Evolutionary conservation across 1,140 invertebrate genomes (phyloP).

Genomic region (Hypothenemus hampei): DNA sequence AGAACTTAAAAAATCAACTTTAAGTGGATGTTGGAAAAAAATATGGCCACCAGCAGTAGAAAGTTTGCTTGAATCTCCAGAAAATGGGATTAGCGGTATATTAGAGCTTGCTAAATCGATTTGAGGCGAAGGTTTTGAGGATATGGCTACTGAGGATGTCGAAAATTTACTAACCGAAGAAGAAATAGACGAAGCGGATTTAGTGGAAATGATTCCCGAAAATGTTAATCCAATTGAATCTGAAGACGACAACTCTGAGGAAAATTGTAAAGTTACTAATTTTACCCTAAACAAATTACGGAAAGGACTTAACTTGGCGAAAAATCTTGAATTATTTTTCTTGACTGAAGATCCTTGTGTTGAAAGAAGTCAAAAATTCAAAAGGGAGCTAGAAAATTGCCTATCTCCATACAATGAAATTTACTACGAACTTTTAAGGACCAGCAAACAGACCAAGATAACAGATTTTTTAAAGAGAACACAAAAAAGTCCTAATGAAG

Average conservation of each 20-base stretch:
- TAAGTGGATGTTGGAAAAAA: slow-evolving; percentile 5
- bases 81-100: background rate
- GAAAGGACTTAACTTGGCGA: background rate
- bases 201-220: background rate
- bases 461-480: background rate
- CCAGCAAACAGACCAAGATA: background rate
- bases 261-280: background rate
- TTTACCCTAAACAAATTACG: background rate
- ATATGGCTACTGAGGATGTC: background rate
- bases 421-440: background rate
- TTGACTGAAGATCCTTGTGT: background rate
- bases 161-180: background rate
- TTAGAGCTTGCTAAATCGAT: background rate
- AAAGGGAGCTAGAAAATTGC: background rate
- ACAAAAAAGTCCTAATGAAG: background rate
- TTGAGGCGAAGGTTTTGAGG: background rate
- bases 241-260: background rate
- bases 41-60: slow-evolving; percentile 1
- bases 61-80: background rate
- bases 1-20: slow-evolving; percentile 10
- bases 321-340: background rate
- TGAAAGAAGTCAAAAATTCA: background rate
- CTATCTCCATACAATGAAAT: background rate
- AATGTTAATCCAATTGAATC: background rate
- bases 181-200: background rate